Percentiles rank a stretch among this genome's conserved stretches.
Evolutionary conservation across 2,797 vertebrate species (phyloP).

Genomic region (Babyrousa celebensis): DNA sequence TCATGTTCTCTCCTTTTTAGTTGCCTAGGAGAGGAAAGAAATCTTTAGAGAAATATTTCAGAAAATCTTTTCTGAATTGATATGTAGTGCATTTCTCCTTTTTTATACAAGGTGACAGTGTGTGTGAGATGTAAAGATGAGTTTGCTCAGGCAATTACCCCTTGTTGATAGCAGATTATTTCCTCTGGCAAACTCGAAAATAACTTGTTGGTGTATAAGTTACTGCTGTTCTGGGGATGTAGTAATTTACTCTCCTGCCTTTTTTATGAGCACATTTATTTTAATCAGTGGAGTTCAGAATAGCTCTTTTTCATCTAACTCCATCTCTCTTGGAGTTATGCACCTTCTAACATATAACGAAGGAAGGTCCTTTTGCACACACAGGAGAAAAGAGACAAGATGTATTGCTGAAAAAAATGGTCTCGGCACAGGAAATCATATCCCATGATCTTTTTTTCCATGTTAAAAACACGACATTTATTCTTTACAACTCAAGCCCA

Average conservation of each 20-base stretch:
- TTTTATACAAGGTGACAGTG: conserved; percentile 90
- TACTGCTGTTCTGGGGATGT: conserved; percentile 89
- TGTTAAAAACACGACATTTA: conserved; percentile 87
- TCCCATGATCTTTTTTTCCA: conserved; percentile 82
- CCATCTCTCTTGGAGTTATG: conserved; percentile 88
- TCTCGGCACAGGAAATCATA: conserved; percentile 88
- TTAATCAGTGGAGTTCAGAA: conserved; percentile 91
- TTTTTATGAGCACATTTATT: conserved; percentile 91
- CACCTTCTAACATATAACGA: conserved; percentile 85
- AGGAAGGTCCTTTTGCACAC: conserved; percentile 86
- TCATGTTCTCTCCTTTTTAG: conserved; percentile 83
- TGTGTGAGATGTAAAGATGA: conserved; percentile 90
- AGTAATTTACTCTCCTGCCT: conserved; percentile 90
- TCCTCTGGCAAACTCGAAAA: conserved; percentile 92
- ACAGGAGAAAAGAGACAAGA: conserved; percentile 84
- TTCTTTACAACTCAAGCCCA: conserved; percentile 85
- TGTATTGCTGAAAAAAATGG: conserved; percentile 85
- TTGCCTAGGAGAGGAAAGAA: conserved; percentile 85
- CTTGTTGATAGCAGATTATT: conserved; percentile 92
- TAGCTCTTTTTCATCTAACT: conserved; percentile 88
- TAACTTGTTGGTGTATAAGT: conserved; percentile 91
- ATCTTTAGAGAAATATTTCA: conserved; percentile 89
- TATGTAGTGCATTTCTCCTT: conserved; percentile 88
- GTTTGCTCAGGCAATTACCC: conserved; percentile 92
- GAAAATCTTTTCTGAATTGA: conserved; percentile 87